Percentiles rank a stretch among this genome's conserved stretches.
Conservation (phyloP, 2,113 vertebrate species). For the Neodon shergylaensis region DNA sequence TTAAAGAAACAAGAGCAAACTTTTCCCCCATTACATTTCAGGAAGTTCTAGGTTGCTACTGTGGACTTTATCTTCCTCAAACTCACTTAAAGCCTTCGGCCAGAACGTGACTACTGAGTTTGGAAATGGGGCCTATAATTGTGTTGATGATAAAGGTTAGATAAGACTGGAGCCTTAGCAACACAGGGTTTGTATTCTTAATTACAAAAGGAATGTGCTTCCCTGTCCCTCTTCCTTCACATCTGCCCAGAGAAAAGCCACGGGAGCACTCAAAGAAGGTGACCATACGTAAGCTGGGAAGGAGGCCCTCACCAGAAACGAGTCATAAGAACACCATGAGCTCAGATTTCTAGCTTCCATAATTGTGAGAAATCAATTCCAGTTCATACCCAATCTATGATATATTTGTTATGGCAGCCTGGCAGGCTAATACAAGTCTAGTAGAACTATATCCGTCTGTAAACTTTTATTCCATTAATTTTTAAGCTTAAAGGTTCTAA, state of each 20-base stretch:
- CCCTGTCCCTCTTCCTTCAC: neutral
- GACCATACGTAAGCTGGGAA: neutral
- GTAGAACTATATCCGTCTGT: slow-evolving; percentile 12
- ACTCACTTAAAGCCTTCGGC: neutral
- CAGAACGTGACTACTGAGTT: neutral
- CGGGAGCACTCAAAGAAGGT: neutral
- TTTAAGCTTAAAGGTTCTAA: slow-evolving; percentile 52
- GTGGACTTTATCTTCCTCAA: neutral
- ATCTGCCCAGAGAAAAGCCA: neutral
- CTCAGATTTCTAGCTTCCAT: neutral
- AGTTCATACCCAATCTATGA: neutral
- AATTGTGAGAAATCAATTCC: slow-evolving; percentile 25
- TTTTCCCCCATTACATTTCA: neutral
- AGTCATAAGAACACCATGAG: neutral
- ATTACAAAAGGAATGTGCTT: neutral
- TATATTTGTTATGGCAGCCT: neutral
- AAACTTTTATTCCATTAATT: slow-evolving; percentile 46
- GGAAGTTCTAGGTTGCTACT: neutral
- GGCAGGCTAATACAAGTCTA: neutral
- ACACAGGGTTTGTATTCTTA: neutral
- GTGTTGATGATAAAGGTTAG: neutral
- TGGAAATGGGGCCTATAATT: neutral
- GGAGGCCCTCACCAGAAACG: neutral
- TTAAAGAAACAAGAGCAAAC: neutral
- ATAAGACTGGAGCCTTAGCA: neutral